Evolutionary conservation across 2,888 invertebrate genomes (phyloP).

Genomic region (Latrodectus elegans): DNA sequence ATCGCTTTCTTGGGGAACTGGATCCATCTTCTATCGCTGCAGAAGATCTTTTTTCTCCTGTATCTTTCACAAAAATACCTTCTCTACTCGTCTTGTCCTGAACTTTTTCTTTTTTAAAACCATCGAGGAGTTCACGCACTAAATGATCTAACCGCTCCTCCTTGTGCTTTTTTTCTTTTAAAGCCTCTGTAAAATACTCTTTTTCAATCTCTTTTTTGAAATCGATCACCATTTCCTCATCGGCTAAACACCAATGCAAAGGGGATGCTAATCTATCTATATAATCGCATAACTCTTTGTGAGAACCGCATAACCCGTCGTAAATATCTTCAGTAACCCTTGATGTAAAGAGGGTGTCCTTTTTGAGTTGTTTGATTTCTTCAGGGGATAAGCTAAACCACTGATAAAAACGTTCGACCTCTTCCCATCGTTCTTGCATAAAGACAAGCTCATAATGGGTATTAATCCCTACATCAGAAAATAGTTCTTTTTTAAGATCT

Average conservation of each 20-base stretch:
- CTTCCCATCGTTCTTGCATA: not conserved
- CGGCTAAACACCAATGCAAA: slow-evolving; percentile 3
- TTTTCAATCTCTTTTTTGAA: not conserved
- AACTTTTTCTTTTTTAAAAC: not conserved
- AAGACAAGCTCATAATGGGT: not conserved
- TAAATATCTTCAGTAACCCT: not conserved
- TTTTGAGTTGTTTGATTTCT: not conserved
- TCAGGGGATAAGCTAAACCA: slow-evolving; percentile 3
- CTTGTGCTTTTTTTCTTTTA: not conserved
- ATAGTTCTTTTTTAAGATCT: not conserved
- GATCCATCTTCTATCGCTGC: not conserved
- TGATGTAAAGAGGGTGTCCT: not conserved
- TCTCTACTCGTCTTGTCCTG: not conserved
- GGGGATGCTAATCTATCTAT: not conserved
- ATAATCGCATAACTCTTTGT: too few species aligned
- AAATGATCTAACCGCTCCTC: not conserved
- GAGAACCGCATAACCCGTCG: too few species aligned
- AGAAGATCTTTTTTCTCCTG: slow-evolving; percentile 1
- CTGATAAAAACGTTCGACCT: not conserved
- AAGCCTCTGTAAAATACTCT: not conserved
- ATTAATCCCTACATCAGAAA: not conserved
- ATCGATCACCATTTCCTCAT: not conserved
- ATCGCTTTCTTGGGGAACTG: not conserved
- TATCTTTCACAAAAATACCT: slow-evolving; percentile 2
- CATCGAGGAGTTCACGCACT: not conserved